Percentiles rank a stretch among this genome's conserved stretches.
phyloP scores from a whole-genome alignment of 2,113 vertebrate species.

The Panurus biarmicus region DNA sequence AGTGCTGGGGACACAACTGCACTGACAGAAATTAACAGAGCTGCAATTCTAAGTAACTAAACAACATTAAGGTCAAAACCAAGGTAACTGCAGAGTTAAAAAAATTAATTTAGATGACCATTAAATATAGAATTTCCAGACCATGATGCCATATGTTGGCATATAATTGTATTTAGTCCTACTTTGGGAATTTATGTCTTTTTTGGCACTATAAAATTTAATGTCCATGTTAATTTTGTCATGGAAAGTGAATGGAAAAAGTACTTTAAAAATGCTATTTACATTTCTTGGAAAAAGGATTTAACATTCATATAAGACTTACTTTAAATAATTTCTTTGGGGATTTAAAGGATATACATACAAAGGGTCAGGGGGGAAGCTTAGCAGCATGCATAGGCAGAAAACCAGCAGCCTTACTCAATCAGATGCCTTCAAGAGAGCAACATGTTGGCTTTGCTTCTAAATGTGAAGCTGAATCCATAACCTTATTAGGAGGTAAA shows the following conservation, averaged over 20 bases:
- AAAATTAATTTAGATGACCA: neutral
- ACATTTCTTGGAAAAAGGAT: neutral
- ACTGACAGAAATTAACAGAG: neutral
- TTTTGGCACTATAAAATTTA: neutral
- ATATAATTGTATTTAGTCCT: neutral
- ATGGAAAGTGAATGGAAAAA: neutral
- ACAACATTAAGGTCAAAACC: neutral
- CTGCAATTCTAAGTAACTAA: neutral
- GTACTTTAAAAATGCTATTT: neutral
- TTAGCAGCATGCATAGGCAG: neutral
- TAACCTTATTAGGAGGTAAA: slow-evolving; percentile 1
- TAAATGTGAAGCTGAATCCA: neutral
- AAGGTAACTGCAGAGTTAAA: neutral
- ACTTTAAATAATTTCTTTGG: neutral
- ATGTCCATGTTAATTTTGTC: neutral
- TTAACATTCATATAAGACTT: neutral
- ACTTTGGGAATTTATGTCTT: neutral
- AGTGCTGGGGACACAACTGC: neutral
- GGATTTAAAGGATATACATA: neutral
- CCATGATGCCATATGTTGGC: neutral
- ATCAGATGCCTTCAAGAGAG: neutral
- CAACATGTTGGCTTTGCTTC: neutral
- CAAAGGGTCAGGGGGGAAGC: neutral
- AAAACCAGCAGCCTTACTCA: neutral
- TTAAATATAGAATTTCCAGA: neutral